phyloP scores from a whole-genome alignment of 1,140 invertebrate species.

The Drosophila miranda region DNA sequence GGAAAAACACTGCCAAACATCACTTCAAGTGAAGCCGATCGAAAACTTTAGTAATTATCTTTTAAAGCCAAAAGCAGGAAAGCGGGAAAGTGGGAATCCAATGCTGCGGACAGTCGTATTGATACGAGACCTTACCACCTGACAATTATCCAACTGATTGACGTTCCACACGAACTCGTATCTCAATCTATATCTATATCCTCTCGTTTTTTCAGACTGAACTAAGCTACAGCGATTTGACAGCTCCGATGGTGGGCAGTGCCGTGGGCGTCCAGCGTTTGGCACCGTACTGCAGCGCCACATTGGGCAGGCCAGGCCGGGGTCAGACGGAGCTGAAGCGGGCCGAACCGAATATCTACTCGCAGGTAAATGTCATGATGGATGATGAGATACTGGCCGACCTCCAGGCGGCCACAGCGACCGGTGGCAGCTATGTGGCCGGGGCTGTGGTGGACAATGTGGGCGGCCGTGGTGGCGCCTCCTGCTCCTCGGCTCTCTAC shows the following conservation, averaged over 20 bases:
- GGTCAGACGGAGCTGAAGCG: constrained; percentile 82
- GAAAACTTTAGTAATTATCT: constrained; percentile 18
- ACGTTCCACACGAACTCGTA: not conserved
- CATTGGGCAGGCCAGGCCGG: constrained; percentile 82
- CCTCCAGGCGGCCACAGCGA: constrained; percentile 61
- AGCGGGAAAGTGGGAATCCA: not conserved
- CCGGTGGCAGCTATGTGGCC: constrained; percentile 68
- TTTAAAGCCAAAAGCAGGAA: constrained; percentile 8
- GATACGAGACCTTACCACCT: too few relatives aligned
- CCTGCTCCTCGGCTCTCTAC: constrained; percentile 25
- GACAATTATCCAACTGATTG: not conserved
- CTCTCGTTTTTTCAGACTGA: constrained; percentile 82
- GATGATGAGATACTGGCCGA: constrained; percentile 73
- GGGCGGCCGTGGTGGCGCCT: constrained; percentile 44
- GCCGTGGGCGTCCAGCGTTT: constrained; percentile 78
- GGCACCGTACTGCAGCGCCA: constrained; percentile 83
- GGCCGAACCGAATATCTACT: constrained; percentile 85
- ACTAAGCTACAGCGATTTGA: constrained; percentile 85
- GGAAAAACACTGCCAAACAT: constrained; percentile 23
- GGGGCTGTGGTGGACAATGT: constrained; percentile 74
- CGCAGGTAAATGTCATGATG: constrained; percentile 84
- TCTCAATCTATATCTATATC: not conserved
- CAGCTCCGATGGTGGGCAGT: constrained; percentile 69
- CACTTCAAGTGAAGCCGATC: not conserved
- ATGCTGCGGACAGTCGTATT: too few relatives aligned